Evolutionary conservation across 1,140 invertebrate genomes (phyloP), one percentile per base, ranked within the genome.

Genomic region (Papilio xuthus): DNA sequence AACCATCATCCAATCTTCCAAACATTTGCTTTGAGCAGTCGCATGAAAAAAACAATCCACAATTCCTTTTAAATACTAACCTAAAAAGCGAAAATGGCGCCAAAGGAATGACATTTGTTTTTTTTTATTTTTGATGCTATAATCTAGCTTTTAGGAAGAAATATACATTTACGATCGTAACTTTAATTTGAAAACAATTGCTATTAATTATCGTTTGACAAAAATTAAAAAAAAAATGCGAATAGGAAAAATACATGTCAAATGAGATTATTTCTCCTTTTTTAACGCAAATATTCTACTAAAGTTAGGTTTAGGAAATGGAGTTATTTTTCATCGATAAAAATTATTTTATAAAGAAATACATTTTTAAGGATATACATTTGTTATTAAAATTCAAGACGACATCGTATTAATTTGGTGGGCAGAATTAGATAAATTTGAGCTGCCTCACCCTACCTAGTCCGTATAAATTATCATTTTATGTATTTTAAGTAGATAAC

Each of bases 251-350:
- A 70, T 42, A 63, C n/a, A 18, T 6, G 13, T 37, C 3, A n/a
- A n/a, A 70, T 70, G 69, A 70, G 69, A 70, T 70, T 70, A 70
- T 70, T 42, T 70, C 69, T 70, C 69, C 37, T 1, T 42, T 23
- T 42, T 12, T 12, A 10, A 44, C 42, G 13, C 32, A 37, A 37
- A 37, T 7, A 6, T 37, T 37, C 32, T 37, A 37, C 32, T 37
- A 37, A 37, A 37, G 4, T 37, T 37, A 37, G 32, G 32, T 37
- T 37, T 37, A 37, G 4, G 32, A 37, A 37, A 37, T 37, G 4
- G 4, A 7, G 0, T 37, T 1, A 37, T 37, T 37, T 37, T 37
- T 37, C 7, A 6, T 37, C 32, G 32, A 37, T 6, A 6, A 37
- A 37, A 37, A 37, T 37, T 37, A 37, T 6, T 37, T 37, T 37